A percentile compares a stretch with the other conserved stretches of the same genome.
Evolutionary conservation across 1,140 invertebrate genomes (phyloP).

Genomic region (Papilio machaon): DNA sequence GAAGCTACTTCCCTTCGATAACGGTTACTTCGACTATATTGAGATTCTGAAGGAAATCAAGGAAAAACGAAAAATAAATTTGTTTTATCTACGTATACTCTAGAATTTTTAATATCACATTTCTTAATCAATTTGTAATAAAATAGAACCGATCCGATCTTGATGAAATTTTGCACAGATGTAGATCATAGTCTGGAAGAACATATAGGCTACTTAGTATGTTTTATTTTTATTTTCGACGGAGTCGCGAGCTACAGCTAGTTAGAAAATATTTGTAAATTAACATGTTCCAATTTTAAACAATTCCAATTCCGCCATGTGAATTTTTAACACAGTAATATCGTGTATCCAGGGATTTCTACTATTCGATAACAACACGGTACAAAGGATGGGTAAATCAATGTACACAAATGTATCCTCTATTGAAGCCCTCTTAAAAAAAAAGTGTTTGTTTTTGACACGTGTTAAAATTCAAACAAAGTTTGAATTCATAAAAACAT

Average conservation of each 20-base stretch:
- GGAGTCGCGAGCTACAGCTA: too few relatives aligned
- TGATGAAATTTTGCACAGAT: too few relatives aligned
- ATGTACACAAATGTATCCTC: background rate
- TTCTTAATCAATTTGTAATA: background rate
- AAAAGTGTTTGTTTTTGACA: background rate
- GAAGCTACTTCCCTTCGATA: conserved; percentile 8
- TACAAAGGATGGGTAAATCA: background rate
- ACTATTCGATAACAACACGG: background rate
- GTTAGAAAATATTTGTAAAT: background rate
- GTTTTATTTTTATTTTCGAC: too few relatives aligned
- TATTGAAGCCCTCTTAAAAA: background rate
- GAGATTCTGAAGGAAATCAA: conserved; percentile 3
- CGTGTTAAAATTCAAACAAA: conserved; percentile 5
- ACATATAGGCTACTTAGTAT: too few relatives aligned
- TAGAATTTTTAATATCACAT: background rate
- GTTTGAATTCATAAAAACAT: background rate
- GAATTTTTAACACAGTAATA: background rate
- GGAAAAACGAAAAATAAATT: background rate
- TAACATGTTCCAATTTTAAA: background rate
- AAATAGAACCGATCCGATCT: too few relatives aligned
- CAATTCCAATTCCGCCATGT: background rate
- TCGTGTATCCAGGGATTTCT: background rate
- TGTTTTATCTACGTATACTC: background rate
- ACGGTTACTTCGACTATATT: conserved; percentile 13
- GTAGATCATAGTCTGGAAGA: too few relatives aligned